Conservation (phyloP, 2,888 invertebrate species). For the Neria commutata region DNA sequence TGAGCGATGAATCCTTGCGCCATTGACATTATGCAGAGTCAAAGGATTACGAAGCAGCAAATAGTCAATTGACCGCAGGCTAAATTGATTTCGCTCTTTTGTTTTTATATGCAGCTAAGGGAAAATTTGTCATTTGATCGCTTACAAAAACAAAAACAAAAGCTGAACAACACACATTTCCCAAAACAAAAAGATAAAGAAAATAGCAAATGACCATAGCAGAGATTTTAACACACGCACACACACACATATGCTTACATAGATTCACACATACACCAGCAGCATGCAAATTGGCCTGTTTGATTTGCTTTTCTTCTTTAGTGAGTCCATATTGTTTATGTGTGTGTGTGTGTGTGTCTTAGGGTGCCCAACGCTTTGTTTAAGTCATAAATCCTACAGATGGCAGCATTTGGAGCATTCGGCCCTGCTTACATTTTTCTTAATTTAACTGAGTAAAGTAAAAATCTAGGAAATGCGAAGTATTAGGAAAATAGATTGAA, state of each 20-base stretch:
- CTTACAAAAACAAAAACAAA: conserved; percentile 23
- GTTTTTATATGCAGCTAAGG: conserved; percentile 50
- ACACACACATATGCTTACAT: background rate
- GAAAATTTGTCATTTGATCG: conserved; percentile 44
- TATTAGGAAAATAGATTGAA: background rate
- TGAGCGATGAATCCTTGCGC: too few species aligned
- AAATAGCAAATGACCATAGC: conserved; percentile 1
- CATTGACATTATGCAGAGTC: too few species aligned
- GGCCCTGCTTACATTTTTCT: background rate
- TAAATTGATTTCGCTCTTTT: conserved; percentile 50
- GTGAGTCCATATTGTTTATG: background rate
- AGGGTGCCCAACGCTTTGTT: background rate
- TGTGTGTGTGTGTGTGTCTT: background rate
- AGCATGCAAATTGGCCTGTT: background rate
- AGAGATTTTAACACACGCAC: background rate
- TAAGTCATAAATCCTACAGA: conserved; percentile 1
- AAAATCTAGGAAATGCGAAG: background rate
- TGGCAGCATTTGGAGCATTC: background rate
- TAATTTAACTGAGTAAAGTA: background rate
- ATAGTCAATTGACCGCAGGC: conserved; percentile 46
- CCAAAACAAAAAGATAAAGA: conserved; percentile 22
- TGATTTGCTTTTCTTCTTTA: too few species aligned
- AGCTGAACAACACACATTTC: background rate
- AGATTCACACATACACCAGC: background rate
- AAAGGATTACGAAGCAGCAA: too few species aligned